Percentiles rank a stretch among this genome's conserved stretches.
Conservation (phyloP, 1,140 invertebrate genomes). For the Araneus ventricosus region DNA sequence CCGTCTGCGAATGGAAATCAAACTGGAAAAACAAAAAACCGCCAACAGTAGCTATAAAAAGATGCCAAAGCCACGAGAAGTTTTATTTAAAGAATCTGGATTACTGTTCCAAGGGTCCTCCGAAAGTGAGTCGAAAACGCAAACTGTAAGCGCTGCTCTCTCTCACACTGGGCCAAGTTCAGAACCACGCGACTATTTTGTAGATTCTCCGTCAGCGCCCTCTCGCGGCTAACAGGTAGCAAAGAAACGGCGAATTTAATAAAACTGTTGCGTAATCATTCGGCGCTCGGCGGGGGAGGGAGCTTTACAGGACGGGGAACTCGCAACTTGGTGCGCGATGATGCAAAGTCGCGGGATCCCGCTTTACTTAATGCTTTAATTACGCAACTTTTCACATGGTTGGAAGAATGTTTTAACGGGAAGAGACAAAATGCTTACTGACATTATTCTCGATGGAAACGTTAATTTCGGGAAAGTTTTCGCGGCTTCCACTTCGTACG, state of each 20-base stretch:
- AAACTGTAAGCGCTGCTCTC: conserved; percentile 27
- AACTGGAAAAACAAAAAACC: too few relatives aligned
- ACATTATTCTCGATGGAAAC: not conserved
- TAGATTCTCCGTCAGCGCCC: conserved; percentile 20
- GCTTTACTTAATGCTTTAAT: not conserved
- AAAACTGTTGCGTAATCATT: conserved; percentile 57
- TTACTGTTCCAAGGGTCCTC: conserved; percentile 6
- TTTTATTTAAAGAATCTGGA: conserved; percentile 51
- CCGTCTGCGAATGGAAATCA: not conserved
- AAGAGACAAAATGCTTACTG: not conserved
- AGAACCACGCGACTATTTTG: conserved; percentile 54
- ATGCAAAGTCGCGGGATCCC: not conserved
- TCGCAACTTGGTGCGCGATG: not conserved
- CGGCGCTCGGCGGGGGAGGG: not conserved
- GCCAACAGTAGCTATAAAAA: conserved; percentile 23
- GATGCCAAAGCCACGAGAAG: conserved; percentile 1
- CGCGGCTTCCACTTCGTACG: not conserved
- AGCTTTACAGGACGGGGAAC: not conserved
- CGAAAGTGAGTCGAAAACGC: not conserved
- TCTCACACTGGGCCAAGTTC: conserved; percentile 54
- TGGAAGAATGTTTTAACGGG: not conserved
- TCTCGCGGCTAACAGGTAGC: conserved; percentile 45
- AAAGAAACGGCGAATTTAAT: conserved; percentile 22
- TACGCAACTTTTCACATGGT: not conserved
- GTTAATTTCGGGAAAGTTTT: not conserved